These are phyloP conservation scores for Triops cancriformis DNA, from an alignment of 1,140 invertebrate species.

Conservation along the genomic window DNA sequence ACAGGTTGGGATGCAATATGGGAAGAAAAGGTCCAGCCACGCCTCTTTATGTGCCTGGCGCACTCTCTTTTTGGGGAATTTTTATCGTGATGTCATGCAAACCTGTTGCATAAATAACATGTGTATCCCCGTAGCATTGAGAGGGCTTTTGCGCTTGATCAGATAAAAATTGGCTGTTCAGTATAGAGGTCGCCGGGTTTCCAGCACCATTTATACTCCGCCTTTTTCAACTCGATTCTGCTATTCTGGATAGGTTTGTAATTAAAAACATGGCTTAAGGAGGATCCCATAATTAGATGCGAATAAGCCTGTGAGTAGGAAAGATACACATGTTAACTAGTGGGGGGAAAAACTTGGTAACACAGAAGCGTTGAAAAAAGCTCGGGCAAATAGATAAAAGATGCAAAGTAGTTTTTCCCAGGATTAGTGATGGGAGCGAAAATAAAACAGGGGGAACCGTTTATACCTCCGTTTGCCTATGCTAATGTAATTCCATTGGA, in stretches of 20 bases:
- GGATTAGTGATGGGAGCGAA: neutral
- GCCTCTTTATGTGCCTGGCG: slow-evolving; percentile 8
- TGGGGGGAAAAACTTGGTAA: neutral
- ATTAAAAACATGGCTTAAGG: slow-evolving; percentile 9
- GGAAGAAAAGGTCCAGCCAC: neutral
- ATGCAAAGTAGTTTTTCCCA: neutral
- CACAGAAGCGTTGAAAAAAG: slow-evolving; percentile 5
- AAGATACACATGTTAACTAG: neutral
- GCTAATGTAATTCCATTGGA: slow-evolving; percentile 10
- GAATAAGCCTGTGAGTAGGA: neutral
- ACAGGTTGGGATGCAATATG: slow-evolving; percentile 13
- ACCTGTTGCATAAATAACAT: slow-evolving; percentile 14
- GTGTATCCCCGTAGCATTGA: neutral
- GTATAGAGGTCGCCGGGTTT: neutral
- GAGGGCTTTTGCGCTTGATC: neutral
- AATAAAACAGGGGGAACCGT: neutral
- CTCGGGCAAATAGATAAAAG: neutral
- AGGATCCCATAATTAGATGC: slow-evolving; percentile 13
- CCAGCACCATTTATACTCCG: neutral
- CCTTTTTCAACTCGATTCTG: neutral
- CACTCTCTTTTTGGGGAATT: neutral
- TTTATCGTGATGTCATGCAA: slow-evolving; percentile 14
- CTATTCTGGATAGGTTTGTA: neutral
- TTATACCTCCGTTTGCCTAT: slow-evolving; percentile 3
- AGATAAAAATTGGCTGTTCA: neutral